A percentile compares a stretch with the other conserved stretches of the same genome.
Evolutionary conservation across 2,888 invertebrate genomes (phyloP).

Genomic region (Sinohyriopsis cumingii): DNA sequence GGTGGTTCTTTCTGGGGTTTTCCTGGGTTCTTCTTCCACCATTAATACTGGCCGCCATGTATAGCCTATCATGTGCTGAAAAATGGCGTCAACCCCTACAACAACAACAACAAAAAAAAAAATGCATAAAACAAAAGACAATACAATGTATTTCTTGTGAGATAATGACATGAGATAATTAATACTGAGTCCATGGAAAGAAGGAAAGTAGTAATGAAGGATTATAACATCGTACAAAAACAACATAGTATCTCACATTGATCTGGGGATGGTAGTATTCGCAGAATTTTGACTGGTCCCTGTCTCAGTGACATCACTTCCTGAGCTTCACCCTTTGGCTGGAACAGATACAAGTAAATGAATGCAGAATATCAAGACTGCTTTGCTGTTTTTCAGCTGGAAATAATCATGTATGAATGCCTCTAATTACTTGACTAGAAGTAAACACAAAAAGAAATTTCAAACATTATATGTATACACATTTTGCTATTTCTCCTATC

Average conservation of each 20-base stretch:
- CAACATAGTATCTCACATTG: conserved; percentile 48
- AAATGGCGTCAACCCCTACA: no score
- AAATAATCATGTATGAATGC: not conserved
- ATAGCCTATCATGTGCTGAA: no score
- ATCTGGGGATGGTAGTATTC: conserved; percentile 87
- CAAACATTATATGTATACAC: no score
- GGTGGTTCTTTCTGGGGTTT: no score
- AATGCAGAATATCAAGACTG: not conserved
- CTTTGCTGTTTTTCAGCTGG: not conserved
- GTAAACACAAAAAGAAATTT: no score
- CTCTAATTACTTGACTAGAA: not conserved
- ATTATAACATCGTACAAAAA: not conserved
- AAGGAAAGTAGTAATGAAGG: not conserved
- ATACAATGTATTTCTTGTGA: no score
- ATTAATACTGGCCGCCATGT: no score
- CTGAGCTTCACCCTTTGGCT: conserved; percentile 93
- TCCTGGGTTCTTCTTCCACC: no score
- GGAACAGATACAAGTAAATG: conserved; percentile 53
- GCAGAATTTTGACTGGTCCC: conserved; percentile 86
- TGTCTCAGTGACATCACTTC: conserved; percentile 96
- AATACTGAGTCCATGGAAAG: not conserved
- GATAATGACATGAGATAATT: no score
- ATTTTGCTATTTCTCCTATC: no score
- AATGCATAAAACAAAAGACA: no score
- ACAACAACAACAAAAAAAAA: no score